These are phyloP conservation scores for Cyclargus thomasi DNA, from an alignment of 1,140 invertebrate genomes.

Conservation along the genomic window DNA sequence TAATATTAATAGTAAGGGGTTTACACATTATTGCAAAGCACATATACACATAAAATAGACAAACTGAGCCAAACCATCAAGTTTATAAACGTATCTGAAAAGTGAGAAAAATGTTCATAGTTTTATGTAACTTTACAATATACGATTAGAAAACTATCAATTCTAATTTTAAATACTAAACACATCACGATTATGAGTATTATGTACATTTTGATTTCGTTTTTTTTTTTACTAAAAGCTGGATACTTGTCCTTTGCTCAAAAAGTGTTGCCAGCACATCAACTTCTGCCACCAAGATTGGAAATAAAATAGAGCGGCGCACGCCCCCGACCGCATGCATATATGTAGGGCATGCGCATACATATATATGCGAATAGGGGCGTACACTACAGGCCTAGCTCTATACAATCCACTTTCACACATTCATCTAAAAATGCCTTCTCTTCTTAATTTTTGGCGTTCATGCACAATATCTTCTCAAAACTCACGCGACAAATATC, in stretches of 20 bases:
- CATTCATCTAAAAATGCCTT: background rate
- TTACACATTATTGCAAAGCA: background rate
- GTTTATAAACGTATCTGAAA: background rate
- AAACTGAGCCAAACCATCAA: background rate
- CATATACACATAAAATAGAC: background rate
- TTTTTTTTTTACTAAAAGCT: background rate
- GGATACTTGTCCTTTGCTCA: background rate
- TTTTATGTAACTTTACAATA: background rate
- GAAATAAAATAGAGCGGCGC: background rate
- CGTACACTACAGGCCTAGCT: background rate
- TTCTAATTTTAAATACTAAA: constrained; percentile 1
- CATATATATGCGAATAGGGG: background rate
- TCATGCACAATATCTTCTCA: too few species aligned
- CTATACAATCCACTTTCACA: background rate
- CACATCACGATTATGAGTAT: background rate
- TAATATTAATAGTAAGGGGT: too few species aligned
- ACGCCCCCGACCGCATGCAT: background rate
- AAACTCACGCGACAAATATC: too few species aligned
- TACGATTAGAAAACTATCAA: background rate
- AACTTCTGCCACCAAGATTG: background rate
- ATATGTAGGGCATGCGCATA: background rate
- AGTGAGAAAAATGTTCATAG: background rate
- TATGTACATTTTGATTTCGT: background rate
- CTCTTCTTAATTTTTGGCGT: background rate
- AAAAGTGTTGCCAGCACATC: background rate